Base-by-base conservation (phyloP, 2,888 invertebrate genomes). In the Mesorhabditis sp. region DNA sequence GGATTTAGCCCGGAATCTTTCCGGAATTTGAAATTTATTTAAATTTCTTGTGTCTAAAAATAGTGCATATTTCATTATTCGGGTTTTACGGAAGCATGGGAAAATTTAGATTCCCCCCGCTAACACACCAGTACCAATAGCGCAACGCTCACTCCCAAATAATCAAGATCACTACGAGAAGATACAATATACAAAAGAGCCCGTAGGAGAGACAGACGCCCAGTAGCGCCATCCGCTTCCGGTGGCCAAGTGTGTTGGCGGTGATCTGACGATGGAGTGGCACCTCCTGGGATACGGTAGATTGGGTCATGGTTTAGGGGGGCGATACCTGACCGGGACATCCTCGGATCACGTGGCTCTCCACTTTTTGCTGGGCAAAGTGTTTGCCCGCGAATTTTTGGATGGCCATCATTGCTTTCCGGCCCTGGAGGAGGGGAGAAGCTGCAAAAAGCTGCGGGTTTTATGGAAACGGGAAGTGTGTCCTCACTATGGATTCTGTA, bases 191-290 rank as follows among this genome's bases (percentile, higher is more conserved):
- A 58, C 75, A 66, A 73, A 82, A 82, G 7, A 70, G 43, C 4
- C 74, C 65, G 74, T 79, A 82, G 42, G 75, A 76, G 10, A 73
- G n/a, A 15, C 78, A 70, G 45, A 81, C 74, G 66, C 73, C 70
- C 6, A 77, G 70, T 5, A 83, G 74, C 5, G 81, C 81, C 15
- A 78, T 67, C 58, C 76, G 69, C 72, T 83, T 83, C n/a, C 81
- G 79, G 68, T 74, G 74, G n/a, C 83, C 83, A 41, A 83, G 73
- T 67, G 79, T 76, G 50, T 78, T 76, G 42, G 74, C 74, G 6
- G 79, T 79, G 63, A 83, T 75, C 66, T 81, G 78, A 43, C 80
- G 76, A 66, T 78, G 78, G 44, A 78, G 75, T 4, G 80, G 78
- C 2, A 70, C 58, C n/a, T 50, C 58, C 58, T 50, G 58, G n/a